These are phyloP conservation scores for Cantharis flavilabris DNA, from an alignment of 2,888 invertebrate species.

Conservation along the genomic window DNA sequence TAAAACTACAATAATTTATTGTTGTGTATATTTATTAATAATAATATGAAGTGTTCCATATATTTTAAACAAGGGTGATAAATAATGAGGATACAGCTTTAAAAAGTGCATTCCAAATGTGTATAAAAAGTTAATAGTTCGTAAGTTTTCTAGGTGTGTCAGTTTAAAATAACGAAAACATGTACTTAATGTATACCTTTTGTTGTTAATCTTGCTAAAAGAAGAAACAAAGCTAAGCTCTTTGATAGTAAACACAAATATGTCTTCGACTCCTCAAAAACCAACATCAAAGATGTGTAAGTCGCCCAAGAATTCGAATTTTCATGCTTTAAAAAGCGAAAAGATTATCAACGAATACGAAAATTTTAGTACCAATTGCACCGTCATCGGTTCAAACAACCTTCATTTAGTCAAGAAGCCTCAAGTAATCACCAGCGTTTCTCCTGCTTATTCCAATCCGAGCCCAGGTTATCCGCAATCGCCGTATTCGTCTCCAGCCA, in stretches of 20 bases:
- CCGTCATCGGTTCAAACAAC: conserved; percentile 56
- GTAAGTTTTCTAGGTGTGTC: background rate
- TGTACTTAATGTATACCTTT: background rate
- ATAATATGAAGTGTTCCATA: conserved; percentile 3
- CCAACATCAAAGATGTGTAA: conserved; percentile 55
- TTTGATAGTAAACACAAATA: conserved; percentile 42
- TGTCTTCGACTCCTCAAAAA: conserved; percentile 54
- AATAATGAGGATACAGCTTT: conserved; percentile 26
- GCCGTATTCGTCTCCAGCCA: conserved; percentile 54
- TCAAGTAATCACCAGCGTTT: conserved; percentile 50
- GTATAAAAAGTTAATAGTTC: conserved; percentile 7
- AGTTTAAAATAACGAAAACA: background rate
- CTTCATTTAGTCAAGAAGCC: conserved; percentile 55
- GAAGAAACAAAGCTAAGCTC: conserved; percentile 26
- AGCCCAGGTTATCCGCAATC: conserved; percentile 50
- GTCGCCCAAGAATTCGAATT: conserved; percentile 51
- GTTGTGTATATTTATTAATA: conserved; percentile 2
- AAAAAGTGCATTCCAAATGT: conserved; percentile 28
- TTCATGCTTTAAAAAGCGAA: conserved; percentile 34
- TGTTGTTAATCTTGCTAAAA: conserved; percentile 11
- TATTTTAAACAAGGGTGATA: conserved; percentile 20
- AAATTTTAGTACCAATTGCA: conserved; percentile 55
- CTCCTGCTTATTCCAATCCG: conserved; percentile 50
- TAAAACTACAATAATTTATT: background rate
- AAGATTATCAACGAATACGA: conserved; percentile 51